These are phyloP conservation scores for Corticium candelabrum DNA, from an alignment of 37 sponge, comb jelly and placozoan genomes.

Conservation along the genomic window DNA sequence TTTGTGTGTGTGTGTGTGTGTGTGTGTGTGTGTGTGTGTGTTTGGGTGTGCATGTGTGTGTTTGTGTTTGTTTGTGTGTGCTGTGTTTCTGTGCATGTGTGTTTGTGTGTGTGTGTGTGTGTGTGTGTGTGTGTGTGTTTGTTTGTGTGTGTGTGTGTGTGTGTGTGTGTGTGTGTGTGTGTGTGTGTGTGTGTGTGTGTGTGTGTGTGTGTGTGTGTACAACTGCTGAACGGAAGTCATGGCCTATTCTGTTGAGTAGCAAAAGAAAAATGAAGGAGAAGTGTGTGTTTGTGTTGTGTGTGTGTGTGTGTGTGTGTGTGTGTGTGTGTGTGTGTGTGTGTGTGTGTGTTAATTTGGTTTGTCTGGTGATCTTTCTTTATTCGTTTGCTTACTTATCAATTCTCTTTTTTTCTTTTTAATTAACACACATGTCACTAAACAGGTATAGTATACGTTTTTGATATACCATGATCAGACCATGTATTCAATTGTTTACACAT, in stretches of 20 bases:
- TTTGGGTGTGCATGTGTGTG: too few relatives aligned
- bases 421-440: not conserved
- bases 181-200: conserved; percentile 5
- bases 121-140: too few relatives aligned
- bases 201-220: not conserved
- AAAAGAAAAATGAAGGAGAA: too few relatives aligned
- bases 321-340: conserved; percentile 3
- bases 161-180: conserved; percentile 5
- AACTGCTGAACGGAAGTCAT: too few relatives aligned
- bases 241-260: too few relatives aligned
- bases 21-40: too few relatives aligned
- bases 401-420: not conserved
- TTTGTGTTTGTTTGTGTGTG: too few relatives aligned
- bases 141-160: conserved; percentile 3
- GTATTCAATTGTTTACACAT: not conserved
- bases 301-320: conserved; percentile 5
- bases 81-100: too few relatives aligned
- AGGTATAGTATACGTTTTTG: not conserved
- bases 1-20: too few relatives aligned
- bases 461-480: not conserved
- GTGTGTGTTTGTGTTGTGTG: too few relatives aligned
- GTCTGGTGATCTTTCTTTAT: not conserved
- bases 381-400: not conserved
- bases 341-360: too few relatives aligned
- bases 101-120: too few relatives aligned